These are phyloP conservation scores for Ecdyonurus torrentis DNA, from an alignment of 2,888 invertebrate genomes.

Conservation along the genomic window DNA sequence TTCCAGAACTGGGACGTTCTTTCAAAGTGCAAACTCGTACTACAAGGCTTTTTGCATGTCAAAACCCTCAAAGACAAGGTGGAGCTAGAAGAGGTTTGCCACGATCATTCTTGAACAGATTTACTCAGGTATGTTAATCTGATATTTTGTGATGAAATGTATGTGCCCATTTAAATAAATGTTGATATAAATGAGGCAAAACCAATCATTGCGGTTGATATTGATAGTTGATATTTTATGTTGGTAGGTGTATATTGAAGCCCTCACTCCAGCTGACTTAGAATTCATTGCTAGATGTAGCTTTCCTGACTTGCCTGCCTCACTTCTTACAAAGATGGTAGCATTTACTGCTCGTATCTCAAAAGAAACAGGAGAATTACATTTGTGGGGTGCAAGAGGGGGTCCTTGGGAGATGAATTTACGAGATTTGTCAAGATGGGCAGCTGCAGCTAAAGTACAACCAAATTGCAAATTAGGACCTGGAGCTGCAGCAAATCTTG, in stretches of 20 bases:
- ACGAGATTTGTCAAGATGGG: constrained; percentile 88
- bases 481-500: constrained; percentile 51
- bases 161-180: too few relatives aligned
- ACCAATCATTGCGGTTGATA: too few relatives aligned
- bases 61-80: constrained; percentile 92
- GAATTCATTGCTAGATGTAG: constrained; percentile 43
- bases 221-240: neutral
- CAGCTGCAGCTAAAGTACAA: constrained; percentile 40
- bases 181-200: too few relatives aligned
- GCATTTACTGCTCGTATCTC: constrained; percentile 55
- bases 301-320: constrained; percentile 40
- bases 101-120: constrained; percentile 91
- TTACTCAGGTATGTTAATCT: constrained; percentile 55
- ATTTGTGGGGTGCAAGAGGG: constrained; percentile 60
- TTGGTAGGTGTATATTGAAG: constrained; percentile 37
- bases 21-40: constrained; percentile 53
- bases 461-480: constrained; percentile 24
- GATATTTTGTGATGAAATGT: too few relatives aligned
- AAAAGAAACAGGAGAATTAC: constrained; percentile 40
- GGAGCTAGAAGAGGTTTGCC: constrained; percentile 93
- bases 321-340: constrained; percentile 53
- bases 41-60: constrained; percentile 90
- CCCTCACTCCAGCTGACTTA: constrained; percentile 43
- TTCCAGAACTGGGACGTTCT: constrained; percentile 81
- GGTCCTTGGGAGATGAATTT: constrained; percentile 96